Conservation (phyloP, 2,888 invertebrate genomes). For the Epistrophe eligans region DNA sequence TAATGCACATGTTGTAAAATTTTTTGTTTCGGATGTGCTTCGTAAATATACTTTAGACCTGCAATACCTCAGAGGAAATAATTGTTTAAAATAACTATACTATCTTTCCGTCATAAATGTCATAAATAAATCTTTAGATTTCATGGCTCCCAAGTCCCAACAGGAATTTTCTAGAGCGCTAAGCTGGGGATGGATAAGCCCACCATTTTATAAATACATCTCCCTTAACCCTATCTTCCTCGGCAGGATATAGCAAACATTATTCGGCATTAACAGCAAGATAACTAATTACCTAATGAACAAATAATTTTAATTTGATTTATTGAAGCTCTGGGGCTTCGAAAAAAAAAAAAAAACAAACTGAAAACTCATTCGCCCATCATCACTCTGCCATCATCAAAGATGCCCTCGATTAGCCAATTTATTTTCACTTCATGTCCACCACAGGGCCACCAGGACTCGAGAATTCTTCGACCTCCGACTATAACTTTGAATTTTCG, state of each 20-base stretch:
- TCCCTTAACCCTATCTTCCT: not conserved
- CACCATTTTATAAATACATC: conserved; percentile 18
- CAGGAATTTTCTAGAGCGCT: not conserved
- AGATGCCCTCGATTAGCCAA: conserved; percentile 63
- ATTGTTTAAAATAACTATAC: not conserved
- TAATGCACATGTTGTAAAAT: too few species aligned
- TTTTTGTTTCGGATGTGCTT: too few species aligned
- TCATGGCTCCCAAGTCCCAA: not conserved
- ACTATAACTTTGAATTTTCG: conserved; percentile 42
- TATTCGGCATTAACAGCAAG: conserved; percentile 70
- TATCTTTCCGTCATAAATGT: not conserved
- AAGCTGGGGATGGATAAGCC: not conserved
- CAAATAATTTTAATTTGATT: conserved; percentile 76
- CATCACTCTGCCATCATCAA: conserved; percentile 57
- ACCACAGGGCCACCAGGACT: conserved; percentile 15
- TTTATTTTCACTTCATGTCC: conserved; percentile 54
- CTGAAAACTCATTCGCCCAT: conserved; percentile 40
- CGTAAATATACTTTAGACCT: not conserved
- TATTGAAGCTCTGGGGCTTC: conserved; percentile 42
- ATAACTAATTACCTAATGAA: conserved; percentile 76
- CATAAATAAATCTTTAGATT: conserved; percentile 12
- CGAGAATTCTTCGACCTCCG: conserved; percentile 24
- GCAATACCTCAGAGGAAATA: not conserved
- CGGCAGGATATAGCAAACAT: conserved; percentile 53
- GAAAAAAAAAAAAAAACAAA: not conserved